phyloP scores from a whole-genome alignment of 2,797 vertebrate species.

The Manis crassicaudata region DNA sequence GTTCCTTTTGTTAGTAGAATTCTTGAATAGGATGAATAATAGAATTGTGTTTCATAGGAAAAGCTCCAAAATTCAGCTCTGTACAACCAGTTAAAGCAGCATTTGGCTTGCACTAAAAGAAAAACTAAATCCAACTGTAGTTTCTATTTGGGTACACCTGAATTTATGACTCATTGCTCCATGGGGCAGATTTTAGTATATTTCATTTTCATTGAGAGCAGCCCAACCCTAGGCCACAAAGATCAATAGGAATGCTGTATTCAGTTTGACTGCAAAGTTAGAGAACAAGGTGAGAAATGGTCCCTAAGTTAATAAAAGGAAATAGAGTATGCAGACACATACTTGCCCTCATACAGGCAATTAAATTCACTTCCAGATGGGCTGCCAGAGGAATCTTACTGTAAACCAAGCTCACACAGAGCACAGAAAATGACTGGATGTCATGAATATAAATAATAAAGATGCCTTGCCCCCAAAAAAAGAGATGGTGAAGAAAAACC shows the following conservation, averaged over 20 bases:
- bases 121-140: not conserved
- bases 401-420: not conserved
- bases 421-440: not conserved
- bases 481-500: not conserved
- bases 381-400: slow-evolving; percentile 26
- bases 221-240: slow-evolving; percentile 49
- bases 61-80: slow-evolving; percentile 29
- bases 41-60: not conserved
- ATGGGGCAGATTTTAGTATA: slow-evolving; percentile 6
- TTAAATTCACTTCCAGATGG: slow-evolving; percentile 29
- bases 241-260: slow-evolving; percentile 62
- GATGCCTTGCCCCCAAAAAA: not conserved
- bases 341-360: not conserved
- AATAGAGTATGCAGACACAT: not conserved
- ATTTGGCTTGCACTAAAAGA: slow-evolving; percentile 58
- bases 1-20: slow-evolving; percentile 2
- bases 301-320: slow-evolving; percentile 49
- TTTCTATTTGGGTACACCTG: not conserved
- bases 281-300: slow-evolving; percentile 60
- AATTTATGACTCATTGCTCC: slow-evolving; percentile 64
- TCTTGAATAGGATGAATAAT: not conserved
- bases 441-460: not conserved
- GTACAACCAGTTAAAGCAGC: not conserved
- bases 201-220: slow-evolving; percentile 66
- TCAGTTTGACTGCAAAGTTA: slow-evolving; percentile 55